These are phyloP conservation scores for Ochropacha duplaris DNA, from an alignment of 2,888 invertebrate species.

Conservation along the genomic window DNA sequence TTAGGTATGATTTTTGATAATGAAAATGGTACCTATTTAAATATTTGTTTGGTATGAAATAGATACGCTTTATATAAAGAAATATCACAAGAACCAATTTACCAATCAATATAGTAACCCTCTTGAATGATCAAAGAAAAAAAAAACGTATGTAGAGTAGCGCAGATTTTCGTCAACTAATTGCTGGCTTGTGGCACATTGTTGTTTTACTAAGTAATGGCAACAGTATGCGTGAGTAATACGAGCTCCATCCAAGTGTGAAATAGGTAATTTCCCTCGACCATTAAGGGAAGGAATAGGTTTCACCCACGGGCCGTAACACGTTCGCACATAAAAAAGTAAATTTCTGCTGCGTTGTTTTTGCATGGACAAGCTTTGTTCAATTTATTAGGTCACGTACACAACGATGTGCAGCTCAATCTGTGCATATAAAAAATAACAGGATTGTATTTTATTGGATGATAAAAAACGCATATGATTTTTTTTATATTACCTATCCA, in stretches of 20 bases:
- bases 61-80: no score
- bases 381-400: slow-evolving; percentile 39
- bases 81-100: no score
- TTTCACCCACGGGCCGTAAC: slow-evolving; percentile 30
- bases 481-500: neutral
- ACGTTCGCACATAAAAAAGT: slow-evolving; percentile 44
- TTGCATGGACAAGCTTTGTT: slow-evolving; percentile 26
- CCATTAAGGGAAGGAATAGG: slow-evolving; percentile 47
- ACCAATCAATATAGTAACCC: no score
- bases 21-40: no score
- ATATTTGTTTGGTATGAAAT: no score
- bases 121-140: no score
- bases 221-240: slow-evolving; percentile 44
- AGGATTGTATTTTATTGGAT: slow-evolving; percentile 9
- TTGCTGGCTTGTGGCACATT: slow-evolving; percentile 23
- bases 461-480: neutral
- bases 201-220: slow-evolving; percentile 39
- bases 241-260: slow-evolving; percentile 43
- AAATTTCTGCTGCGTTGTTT: slow-evolving; percentile 32
- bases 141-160: neutral
- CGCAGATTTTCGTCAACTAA: slow-evolving; percentile 18
- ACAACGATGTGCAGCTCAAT: slow-evolving; percentile 17
- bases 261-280: slow-evolving; percentile 61
- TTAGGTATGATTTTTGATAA: neutral
- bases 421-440: slow-evolving; percentile 17